A percentile compares a stretch with the other conserved stretches of the same genome.
phyloP scores from a whole-genome alignment of 2,888 invertebrate genomes.

The Pristionchus japonicus region DNA sequence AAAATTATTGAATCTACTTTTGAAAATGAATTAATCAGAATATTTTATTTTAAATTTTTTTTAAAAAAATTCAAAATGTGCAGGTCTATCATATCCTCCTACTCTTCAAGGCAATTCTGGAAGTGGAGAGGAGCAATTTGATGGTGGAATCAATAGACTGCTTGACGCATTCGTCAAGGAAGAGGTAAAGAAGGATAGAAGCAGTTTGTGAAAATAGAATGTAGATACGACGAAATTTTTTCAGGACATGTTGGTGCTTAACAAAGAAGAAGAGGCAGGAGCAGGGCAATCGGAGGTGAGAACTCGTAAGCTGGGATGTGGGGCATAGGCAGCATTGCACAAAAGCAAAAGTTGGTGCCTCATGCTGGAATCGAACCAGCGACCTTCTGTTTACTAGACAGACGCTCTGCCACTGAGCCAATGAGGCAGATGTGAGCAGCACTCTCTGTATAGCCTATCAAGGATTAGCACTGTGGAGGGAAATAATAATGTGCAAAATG shows the following conservation, averaged over 20 bases:
- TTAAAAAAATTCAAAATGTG: no score
- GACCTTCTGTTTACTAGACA: constrained; percentile 69
- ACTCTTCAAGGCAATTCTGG: neutral
- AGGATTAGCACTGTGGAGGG: neutral
- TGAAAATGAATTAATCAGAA: no score
- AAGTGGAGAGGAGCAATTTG: no score
- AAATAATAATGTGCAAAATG: neutral
- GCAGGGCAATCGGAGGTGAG: neutral
- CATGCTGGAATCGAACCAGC: constrained; percentile 70
- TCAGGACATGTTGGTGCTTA: neutral
- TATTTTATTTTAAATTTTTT: no score
- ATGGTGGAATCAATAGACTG: neutral
- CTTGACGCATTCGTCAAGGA: neutral
- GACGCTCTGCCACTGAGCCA: constrained; percentile 67
- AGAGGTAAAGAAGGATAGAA: no score
- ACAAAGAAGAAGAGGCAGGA: neutral
- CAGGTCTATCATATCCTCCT: neutral
- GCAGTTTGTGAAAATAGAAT: neutral
- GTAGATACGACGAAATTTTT: neutral
- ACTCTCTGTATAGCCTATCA: no score
- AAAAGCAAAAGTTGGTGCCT: constrained; percentile 49
- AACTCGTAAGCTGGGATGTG: no score
- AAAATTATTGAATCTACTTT: no score
- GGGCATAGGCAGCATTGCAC: no score
- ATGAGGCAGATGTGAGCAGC: constrained; percentile 50